Evolutionary conservation across 2,888 invertebrate species (phyloP), one percentile per base, ranked within the genome.

Genomic region (Melitaea athalia): DNA sequence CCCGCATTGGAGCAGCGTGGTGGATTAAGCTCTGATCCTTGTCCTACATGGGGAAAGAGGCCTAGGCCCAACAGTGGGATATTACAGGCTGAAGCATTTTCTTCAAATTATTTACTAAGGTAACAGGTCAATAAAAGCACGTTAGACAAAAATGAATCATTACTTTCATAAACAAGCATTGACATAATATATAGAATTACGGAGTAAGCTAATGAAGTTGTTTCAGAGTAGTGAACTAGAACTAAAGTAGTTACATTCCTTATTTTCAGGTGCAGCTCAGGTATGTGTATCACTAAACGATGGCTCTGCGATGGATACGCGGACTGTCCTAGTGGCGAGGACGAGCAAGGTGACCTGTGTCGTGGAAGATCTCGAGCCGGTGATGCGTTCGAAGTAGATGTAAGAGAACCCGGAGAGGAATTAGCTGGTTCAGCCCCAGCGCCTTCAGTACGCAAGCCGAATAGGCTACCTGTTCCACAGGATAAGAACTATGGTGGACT

Each of bases 291-390:
- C 59, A 78, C 82, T 15, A 87, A 84, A 61, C 84, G 87, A 5
- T 93, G 93, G 93, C 71, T 90, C 17, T 93, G 93, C 74, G 93
- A 93, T 69, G 93, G 93, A 1, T 93, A 92, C 78, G 78, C 84
- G 0, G 93, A 93, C 80, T 93, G 93, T 69, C 83, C 89, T 0
- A 79, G 76, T 1, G 91, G 89, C 0, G 92, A 92, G 50, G 93
- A 92, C 71, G 93, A 93, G 73, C 69, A 76, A 0, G 79, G 81
- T 3, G 74, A 74, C 0, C 55, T 74, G 14, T 88, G 89, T 66
- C 78, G 75, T 6, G 24, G 72, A 73, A 75, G 53, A 59, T 24
- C 14, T 59, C 11, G 45, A 47, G 24, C n/a, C 31, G 43, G n/a
- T 52, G 31, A 60, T 57, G 64, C 63, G 68, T 15, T 59, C 67